Base-by-base conservation (phyloP, 1,140 invertebrate species). In the Bemisia tabaci region DNA sequence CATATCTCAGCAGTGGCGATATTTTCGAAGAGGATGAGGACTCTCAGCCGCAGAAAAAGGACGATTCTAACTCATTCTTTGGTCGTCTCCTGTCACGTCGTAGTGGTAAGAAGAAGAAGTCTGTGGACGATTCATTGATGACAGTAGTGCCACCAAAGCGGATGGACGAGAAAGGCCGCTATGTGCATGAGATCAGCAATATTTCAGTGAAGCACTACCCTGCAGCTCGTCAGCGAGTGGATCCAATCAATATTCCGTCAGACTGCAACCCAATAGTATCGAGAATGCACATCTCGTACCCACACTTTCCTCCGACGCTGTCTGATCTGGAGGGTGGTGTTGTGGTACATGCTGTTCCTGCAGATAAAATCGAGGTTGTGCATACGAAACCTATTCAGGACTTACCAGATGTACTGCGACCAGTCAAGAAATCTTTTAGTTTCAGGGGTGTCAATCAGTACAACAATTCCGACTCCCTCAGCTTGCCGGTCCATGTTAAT, bases 51-150 rank as follows among this genome's bases (percentile, higher is more conserved):
- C 27, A 60, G 68, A 77, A 76, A 23, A 82, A 82, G 73, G 79
- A 79, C 72, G 82, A 85, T 23, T 23, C 12, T 67, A 79, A 80
- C 63, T 85, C 85, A 23, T 86, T 87, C 71, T 84, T 87, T 73
- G 82, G 83, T 27, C 79, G 85, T 65, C 74, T 88, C 22, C 78
- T 87, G 26, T 76, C 83, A 11, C 79, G 85, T 63, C 82, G 84
- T 69, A 87, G 83, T 70, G 83, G 83, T 21, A 83, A 85, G 70
- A 85, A 84, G 73, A 84, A 82, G 68, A 68, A 70, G 26, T 62
- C 61, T 22, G 63, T 63, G 11, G 69, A 68, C 1, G 62, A 63
- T 1, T 22, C 59, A 58, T 65, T 68, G 63, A 63, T 58, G 33
- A 63, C 63, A 1, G 26, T 78, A 67, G 77, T 78, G 73, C 78